These are phyloP conservation scores for Plestiodon gilberti DNA, from an alignment of 2,113 vertebrate genomes.

Conservation along the genomic window DNA sequence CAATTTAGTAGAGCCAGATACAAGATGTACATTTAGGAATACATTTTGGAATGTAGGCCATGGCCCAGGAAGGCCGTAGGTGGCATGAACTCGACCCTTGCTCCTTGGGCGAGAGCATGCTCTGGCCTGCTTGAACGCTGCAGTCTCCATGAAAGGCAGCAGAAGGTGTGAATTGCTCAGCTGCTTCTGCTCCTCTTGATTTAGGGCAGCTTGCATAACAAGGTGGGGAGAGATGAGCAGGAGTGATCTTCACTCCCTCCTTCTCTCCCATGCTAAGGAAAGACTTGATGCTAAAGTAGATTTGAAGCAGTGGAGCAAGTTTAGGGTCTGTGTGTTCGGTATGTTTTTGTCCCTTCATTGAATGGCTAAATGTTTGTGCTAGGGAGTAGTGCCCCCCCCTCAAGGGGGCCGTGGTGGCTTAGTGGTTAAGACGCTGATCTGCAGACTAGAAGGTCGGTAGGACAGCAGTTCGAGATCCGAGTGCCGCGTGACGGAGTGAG, in stretches of 20 bases:
- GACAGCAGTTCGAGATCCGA: no score
- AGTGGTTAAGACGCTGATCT: no score
- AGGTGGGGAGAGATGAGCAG: neutral
- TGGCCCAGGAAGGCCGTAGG: neutral
- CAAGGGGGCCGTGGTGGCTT: no score
- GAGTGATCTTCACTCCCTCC: neutral
- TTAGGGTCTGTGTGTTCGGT: neutral
- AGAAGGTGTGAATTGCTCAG: constrained; percentile 29
- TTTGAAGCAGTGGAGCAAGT: neutral
- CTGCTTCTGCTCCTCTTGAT: constrained; percentile 18
- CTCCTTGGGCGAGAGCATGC: neutral
- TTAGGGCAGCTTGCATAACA: constrained; percentile 8
- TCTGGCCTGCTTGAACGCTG: neutral
- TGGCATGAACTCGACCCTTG: neutral
- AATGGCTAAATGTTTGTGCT: neutral
- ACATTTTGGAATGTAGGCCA: neutral
- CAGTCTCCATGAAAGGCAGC: neutral
- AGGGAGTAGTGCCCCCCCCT: no score
- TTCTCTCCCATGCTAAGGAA: neutral
- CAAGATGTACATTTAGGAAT: neutral
- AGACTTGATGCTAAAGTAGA: neutral
- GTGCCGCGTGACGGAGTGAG: no score
- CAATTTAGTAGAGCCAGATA: neutral
- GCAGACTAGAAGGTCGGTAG: no score
- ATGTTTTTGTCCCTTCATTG: neutral